Base-by-base conservation (phyloP, 1,140 invertebrate genomes). In the Antheraea pernyi region DNA sequence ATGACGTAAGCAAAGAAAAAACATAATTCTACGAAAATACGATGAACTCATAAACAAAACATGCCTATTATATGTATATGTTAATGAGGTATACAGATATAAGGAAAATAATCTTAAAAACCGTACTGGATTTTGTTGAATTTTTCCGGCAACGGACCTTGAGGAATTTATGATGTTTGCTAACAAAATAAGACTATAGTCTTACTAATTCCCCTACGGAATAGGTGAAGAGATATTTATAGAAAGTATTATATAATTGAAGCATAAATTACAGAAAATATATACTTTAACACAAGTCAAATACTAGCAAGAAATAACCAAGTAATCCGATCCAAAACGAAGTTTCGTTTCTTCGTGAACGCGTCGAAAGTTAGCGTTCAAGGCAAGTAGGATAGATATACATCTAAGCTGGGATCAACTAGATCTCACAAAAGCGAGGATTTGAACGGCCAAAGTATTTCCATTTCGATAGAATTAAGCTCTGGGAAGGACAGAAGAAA, bases 391-490 rank as follows among this genome's bases (percentile, higher is more conserved):
- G 46, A 53, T 53, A 42, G 39, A 42, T 42, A 42, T 42, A 53
- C 46, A 53, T 53, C 46, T n/a, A 53, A 53, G 46, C 46, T n/a
- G 46, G 46, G 46, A 53, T 53, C 46, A 53, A 16, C 46, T 53
- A 53, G 46, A 53, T 53, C 46, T 53, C 46, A 53, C 46, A 53
- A 53, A 16, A n/a, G 46, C 46, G 11, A 13, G 13, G 46, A 16
- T 13, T 53, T 53, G 7, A 53, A 16, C 46, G 46, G 16, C 11
- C 46, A 53, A 53, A 53, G 6, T 53, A 13, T 16, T 53, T 53
- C 46, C 46, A 53, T 53, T 53, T 7, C 46, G 46, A 53, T n/a
- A 13, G 13, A 53, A 53, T 53, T 53, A 53, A 53, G 46, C 13
- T 53, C 7, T 53, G 7, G 16, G 13, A 16, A 53, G 46, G 46